phyloP scores from a whole-genome alignment of 2,797 vertebrate genomes.

The Anguilla pacifica region DNA sequence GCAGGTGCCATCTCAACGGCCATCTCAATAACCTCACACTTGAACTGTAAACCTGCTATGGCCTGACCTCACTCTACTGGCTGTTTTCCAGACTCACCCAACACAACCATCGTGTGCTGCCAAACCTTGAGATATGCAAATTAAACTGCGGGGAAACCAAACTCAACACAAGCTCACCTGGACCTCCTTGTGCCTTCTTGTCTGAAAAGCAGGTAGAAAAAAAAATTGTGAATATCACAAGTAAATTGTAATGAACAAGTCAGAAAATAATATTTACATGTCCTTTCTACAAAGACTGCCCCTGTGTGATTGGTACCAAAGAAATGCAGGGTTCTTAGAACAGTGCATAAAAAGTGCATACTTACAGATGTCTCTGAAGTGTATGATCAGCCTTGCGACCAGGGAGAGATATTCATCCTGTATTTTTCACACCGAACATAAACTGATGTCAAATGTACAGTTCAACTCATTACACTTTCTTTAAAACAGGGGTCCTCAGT shows the following conservation, averaged over 20 bases:
- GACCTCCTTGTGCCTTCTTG: conserved; percentile 72
- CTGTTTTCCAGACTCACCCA: neutral
- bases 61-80: neutral
- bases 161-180: conserved; percentile 60
- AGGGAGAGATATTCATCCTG: conserved; percentile 97
- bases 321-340: neutral
- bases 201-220: conserved; percentile 67
- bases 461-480: neutral
- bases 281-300: neutral
- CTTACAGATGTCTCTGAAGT: conserved; percentile 97
- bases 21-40: conserved; percentile 24
- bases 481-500: too few species aligned
- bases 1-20: neutral
- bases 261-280: neutral
- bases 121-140: neutral
- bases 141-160: neutral
- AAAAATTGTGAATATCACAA: neutral
- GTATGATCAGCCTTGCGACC: conserved; percentile 94
- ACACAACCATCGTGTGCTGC: neutral
- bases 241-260: neutral
- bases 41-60: neutral
- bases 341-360: conserved; percentile 44
- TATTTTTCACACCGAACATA: conserved; percentile 34
- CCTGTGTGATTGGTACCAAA: neutral
- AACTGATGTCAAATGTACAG: neutral